Conservation (phyloP, 64 coral and sea anemone species). For the Acropora tenuis region DNA sequence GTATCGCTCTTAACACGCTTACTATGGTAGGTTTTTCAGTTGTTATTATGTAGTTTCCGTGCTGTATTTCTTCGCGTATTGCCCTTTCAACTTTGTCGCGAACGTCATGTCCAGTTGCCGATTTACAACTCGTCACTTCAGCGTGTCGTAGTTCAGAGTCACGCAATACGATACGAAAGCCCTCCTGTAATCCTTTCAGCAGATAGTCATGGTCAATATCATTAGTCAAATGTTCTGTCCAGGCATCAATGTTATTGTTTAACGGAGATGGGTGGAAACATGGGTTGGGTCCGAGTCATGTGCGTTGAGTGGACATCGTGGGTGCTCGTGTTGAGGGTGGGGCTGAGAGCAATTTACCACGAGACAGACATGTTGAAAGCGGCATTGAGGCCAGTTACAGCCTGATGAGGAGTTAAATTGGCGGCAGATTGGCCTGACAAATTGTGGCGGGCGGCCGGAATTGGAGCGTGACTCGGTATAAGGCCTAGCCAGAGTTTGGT, state of each 20-base stretch:
- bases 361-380: slow-evolving; percentile 8
- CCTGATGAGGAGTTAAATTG: slow-evolving; percentile 15
- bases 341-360: slow-evolving; percentile 14
- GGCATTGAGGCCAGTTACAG: slow-evolving; percentile 24
- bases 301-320: slow-evolving; percentile 14
- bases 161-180: slow-evolving; percentile 14
- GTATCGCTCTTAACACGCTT: slow-evolving; percentile 27
- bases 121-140: slow-evolving; percentile 46
- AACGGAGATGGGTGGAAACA: slow-evolving; percentile 27
- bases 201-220: slow-evolving; percentile 18
- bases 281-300: slow-evolving; percentile 9
- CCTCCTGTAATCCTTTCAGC: neutral
- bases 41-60: slow-evolving; percentile 3
- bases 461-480: neutral
- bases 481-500: neutral
- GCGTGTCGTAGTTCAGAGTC: neutral
- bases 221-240: slow-evolving; percentile 32
- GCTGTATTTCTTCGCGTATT: slow-evolving; percentile 12
- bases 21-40: slow-evolving; percentile 17
- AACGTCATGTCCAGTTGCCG: slow-evolving; percentile 4
- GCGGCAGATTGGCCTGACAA: slow-evolving; percentile 10
- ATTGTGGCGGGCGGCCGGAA: neutral
- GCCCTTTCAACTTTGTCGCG: slow-evolving; percentile 13
- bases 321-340: slow-evolving; percentile 26
- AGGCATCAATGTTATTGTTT: slow-evolving; percentile 28